Evolutionary conservation across 1,140 invertebrate species (phyloP), one percentile per base, ranked within the genome.

Genomic region (Cyclina sinensis): DNA sequence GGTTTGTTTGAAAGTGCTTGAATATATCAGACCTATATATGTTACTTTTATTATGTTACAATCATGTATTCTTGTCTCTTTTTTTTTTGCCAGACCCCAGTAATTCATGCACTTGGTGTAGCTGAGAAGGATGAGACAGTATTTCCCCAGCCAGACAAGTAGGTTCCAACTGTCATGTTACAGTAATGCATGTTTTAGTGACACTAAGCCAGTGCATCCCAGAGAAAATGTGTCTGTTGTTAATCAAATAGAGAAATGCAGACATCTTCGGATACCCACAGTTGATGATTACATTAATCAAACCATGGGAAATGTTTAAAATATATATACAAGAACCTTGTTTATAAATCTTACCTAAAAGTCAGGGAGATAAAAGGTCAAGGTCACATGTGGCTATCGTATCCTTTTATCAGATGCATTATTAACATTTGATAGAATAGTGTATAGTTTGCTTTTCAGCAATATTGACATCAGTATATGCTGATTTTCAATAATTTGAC

Each of bases 61-160:
- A 57, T 16, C 7, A 57, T 4, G 5, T 57, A 57, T 57, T 57
- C 18, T 57, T 11, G n/a, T 4, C 5, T 59, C 11, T 2, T 14
- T 62, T 39, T 21, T 51, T 14, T 62, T 43, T 90, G 90, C 32
- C 89, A 94, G 93, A 95, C 94, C n/a, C 94, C 95, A 65, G 93
- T 95, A 30, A 92, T 95, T 37, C 93, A 95, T 83, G 94, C 95
- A 48, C 46, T 95, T 7, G 94, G 95, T 5, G 95, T 95, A 16
- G 88, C 91, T n/a, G 54, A 92, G 16, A 89, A 93, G 27, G 92
- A 94, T 92, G 92, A 93, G 43, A 92, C 88, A 51, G 51, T 93
- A 7, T 95, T 93, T 91, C 91, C 91, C n/a, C 43, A 90, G 24
- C 94, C 94, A 16, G 91, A 93, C 73, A 92, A 92, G 94, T 94